A percentile compares a stretch with the other conserved stretches of the same genome.
phyloP scores from a whole-genome alignment of 2,797 vertebrate species.

The Crenichthys baileyi region DNA sequence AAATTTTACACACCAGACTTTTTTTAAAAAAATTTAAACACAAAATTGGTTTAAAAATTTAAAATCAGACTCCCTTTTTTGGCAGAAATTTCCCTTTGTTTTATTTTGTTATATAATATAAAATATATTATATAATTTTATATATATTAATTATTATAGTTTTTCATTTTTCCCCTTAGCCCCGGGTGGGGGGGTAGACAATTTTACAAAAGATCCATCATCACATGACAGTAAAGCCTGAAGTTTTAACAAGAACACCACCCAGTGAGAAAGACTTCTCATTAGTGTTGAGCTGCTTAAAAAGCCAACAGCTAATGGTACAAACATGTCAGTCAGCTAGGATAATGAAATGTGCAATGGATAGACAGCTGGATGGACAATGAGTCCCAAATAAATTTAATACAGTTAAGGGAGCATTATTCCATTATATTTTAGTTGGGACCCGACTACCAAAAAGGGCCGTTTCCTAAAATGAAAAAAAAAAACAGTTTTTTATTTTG shows the following conservation, averaged over 20 bases:
- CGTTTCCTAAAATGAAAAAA: constrained; percentile 13
- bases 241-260: constrained; percentile 57
- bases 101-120: no score
- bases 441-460: neutral
- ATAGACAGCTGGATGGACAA: constrained; percentile 46
- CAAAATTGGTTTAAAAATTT: no score
- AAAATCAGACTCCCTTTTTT: no score
- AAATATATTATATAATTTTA: no score
- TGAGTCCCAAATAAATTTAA: constrained; percentile 7
- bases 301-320: constrained; percentile 55
- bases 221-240: constrained; percentile 40
- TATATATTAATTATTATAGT: no score
- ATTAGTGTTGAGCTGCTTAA: constrained; percentile 51
- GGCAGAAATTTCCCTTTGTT: no score
- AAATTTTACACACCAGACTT: no score
- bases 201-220: constrained; percentile 44
- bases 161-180: constrained; percentile 20
- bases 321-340: constrained; percentile 53
- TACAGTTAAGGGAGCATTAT: constrained; percentile 36
- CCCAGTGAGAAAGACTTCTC: constrained; percentile 50
- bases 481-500: neutral
- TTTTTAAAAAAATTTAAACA: no score
- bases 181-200: constrained; percentile 6
- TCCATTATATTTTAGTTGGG: constrained; percentile 16
- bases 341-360: constrained; percentile 37